Evolutionary conservation across 2,888 invertebrate species (phyloP).

Genomic region (Oscheius onirici): DNA sequence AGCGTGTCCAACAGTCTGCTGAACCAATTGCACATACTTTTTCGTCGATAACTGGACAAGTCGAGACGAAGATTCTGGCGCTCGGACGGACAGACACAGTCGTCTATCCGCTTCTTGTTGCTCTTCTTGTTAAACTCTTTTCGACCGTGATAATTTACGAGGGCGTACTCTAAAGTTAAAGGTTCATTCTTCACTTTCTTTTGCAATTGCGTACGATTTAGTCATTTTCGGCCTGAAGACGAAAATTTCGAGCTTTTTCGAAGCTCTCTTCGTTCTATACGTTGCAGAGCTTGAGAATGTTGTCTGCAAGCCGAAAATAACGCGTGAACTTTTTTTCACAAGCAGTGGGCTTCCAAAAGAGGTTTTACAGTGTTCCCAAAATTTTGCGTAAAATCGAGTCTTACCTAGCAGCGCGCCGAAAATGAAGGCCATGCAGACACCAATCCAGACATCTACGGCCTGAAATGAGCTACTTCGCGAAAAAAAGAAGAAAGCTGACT

Average conservation of each 20-base stretch:
- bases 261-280: too few relatives aligned
- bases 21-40: slow-evolving; percentile 33
- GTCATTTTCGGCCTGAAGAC: too few relatives aligned
- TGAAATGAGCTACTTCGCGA: slow-evolving; percentile 74
- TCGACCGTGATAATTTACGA: slow-evolving; percentile 80
- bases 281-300: too few relatives aligned
- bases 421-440: slow-evolving; percentile 86
- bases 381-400: too few relatives aligned
- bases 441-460: slow-evolving; percentile 75
- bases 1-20: slow-evolving; percentile 29
- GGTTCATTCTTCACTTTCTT: too few relatives aligned
- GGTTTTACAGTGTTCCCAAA: too few relatives aligned
- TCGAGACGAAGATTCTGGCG: slow-evolving; percentile 60
- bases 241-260: too few relatives aligned
- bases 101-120: slow-evolving; percentile 62
- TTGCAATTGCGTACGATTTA: too few relatives aligned
- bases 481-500: slow-evolving; percentile 30
- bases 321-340: too few relatives aligned
- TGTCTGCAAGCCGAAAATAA: too few relatives aligned
- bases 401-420: slow-evolving; percentile 93
- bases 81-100: slow-evolving; percentile 68
- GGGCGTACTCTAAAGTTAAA: slow-evolving; percentile 98
- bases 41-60: slow-evolving; percentile 55
- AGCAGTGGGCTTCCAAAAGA: too few relatives aligned
- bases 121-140: slow-evolving; percentile 53